These are phyloP conservation scores for Conus ventricosus DNA, from an alignment of 1,140 invertebrate genomes.

Conservation along the genomic window DNA sequence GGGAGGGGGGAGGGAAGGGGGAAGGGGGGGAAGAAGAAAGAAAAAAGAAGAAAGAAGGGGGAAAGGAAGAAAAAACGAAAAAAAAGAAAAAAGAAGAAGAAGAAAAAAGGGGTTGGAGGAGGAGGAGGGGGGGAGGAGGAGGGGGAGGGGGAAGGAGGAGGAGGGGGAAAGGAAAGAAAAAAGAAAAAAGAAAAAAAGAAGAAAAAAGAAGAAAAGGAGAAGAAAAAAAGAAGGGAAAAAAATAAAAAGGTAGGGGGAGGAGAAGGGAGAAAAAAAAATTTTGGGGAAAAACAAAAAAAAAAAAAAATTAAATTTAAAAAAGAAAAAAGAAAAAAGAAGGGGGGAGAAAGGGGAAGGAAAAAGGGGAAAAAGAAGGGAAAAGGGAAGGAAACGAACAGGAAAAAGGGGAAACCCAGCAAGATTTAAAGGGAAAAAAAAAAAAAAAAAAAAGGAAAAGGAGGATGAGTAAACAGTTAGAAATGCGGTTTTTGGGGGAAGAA, in stretches of 20 bases:
- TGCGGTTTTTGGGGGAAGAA: no score
- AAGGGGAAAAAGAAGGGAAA: no score
- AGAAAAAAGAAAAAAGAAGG: no score
- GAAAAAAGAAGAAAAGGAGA: background rate
- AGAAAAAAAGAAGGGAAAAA: background rate
- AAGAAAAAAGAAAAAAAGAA: background rate
- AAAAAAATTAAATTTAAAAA: no score
- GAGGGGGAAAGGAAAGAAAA: background rate
- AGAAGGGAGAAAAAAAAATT: no score
- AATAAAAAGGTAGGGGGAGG: background rate
- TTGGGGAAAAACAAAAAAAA: no score
- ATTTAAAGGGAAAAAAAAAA: no score
- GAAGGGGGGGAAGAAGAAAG: slow-evolving; percentile 9
- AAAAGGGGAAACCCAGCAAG: no score
- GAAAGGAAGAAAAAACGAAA: background rate
- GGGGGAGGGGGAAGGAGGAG: background rate
- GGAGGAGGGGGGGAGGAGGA: background rate
- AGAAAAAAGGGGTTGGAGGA: background rate
- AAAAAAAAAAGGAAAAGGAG: no score
- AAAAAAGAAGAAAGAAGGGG: background rate
- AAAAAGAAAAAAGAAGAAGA: background rate
- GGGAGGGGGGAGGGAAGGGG: background rate
- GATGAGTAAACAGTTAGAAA: no score
- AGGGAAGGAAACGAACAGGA: no score
- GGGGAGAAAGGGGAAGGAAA: no score